Evolutionary conservation across 2,888 invertebrate genomes (phyloP).

Genomic region (Rugalucina vietnamica): DNA sequence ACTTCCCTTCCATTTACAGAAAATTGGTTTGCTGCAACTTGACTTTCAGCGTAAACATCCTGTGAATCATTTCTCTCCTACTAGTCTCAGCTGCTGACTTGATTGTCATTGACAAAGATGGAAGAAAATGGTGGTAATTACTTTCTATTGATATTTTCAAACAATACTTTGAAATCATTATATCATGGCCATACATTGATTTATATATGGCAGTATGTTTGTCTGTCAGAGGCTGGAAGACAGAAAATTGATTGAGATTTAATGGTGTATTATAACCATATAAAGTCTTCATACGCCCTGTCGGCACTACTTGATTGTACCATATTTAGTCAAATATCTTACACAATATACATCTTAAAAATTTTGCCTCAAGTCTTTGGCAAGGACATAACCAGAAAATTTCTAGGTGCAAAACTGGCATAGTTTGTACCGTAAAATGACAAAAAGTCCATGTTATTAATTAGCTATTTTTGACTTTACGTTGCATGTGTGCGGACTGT

Average conservation of each 20-base stretch:
- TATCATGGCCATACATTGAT: not conserved
- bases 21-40: no score
- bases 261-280: constrained; percentile 3
- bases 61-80: no score
- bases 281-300: not conserved
- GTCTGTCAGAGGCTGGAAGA: not conserved
- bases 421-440: no score
- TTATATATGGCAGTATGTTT: not conserved
- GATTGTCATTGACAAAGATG: not conserved
- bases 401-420: no score
- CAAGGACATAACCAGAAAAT: no score
- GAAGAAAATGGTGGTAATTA: not conserved
- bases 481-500: no score
- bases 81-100: not conserved
- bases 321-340: not conserved
- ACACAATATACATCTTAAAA: no score
- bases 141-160: not conserved
- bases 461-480: no score
- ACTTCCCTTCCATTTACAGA: no score
- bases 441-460: no score
- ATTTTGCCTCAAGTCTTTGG: no score
- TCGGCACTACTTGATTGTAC: not conserved
- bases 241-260: constrained; percentile 2
- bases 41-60: no score
- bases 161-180: not conserved